phyloP scores from a whole-genome alignment of 2,888 invertebrate species.

The Nomada flava region DNA sequence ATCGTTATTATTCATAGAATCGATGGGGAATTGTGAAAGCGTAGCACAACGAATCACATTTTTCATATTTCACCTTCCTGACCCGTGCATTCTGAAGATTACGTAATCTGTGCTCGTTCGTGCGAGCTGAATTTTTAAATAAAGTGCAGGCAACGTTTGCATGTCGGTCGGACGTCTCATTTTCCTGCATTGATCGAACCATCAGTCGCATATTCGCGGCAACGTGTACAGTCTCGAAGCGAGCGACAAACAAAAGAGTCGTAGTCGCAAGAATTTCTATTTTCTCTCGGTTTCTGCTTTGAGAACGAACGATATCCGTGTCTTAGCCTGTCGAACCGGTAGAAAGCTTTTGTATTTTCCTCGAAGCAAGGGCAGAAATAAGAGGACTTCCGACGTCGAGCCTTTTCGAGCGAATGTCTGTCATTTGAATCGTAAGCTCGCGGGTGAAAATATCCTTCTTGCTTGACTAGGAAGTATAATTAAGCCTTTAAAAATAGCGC shows the following conservation, averaged over 20 bases:
- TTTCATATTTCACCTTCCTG: conserved; percentile 14
- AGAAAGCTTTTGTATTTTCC: conserved; percentile 19
- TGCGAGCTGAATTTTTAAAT: conserved; percentile 33
- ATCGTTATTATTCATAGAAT: conserved; percentile 1
- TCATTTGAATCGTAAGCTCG: neutral
- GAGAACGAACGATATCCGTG: conserved; percentile 27
- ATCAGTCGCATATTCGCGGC: conserved; percentile 21
- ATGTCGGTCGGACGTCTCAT: conserved; percentile 34
- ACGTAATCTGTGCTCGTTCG: neutral
- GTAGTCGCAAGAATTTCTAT: conserved; percentile 29
- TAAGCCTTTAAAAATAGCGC: neutral
- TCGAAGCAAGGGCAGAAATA: conserved; percentile 36
- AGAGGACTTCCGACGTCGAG: conserved; percentile 26
- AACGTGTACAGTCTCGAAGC: conserved; percentile 8
- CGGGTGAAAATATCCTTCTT: neutral
- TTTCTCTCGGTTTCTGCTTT: conserved; percentile 30
- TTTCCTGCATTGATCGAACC: conserved; percentile 36
- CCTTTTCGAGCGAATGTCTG: neutral
- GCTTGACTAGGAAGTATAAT: neutral
- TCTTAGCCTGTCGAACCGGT: conserved; percentile 24
- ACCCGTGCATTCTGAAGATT: neutral
- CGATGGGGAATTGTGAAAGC: conserved; percentile 25
- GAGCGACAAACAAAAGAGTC: conserved; percentile 26
- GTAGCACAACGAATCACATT: conserved; percentile 10
- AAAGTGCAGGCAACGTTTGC: conserved; percentile 12